Percentiles rank a stretch among this genome's conserved stretches.
These are phyloP conservation scores for Melanotaenia parkinsoni DNA, from an alignment of 2,797 vertebrate species.

Conservation along the genomic window DNA sequence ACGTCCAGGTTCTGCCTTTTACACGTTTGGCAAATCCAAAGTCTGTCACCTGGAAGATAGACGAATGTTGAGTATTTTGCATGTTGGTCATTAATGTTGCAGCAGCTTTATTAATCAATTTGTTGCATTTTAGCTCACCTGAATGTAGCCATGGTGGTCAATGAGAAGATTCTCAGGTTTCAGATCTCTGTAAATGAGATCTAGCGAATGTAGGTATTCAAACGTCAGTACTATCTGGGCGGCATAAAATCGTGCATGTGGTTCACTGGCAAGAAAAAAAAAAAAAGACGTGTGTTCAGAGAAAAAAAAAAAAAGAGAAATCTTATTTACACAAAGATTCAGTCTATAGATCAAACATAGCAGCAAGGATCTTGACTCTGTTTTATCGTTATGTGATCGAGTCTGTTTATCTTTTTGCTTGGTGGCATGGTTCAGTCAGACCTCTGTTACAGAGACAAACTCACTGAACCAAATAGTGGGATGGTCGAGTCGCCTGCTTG, in stretches of 20 bases:
- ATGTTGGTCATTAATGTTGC: neutral
- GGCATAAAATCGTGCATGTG: slow-evolving; percentile 97
- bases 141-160: slow-evolving; percentile 99
- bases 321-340: neutral
- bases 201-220: slow-evolving; percentile 99
- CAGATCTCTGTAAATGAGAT: slow-evolving; percentile 99
- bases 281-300: neutral
- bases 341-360: neutral
- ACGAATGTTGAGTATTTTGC: neutral
- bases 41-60: slow-evolving; percentile 80
- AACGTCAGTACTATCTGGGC: slow-evolving; percentile 99
- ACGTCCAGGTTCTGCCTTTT: slow-evolving; percentile 99
- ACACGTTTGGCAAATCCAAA: slow-evolving; percentile 98
- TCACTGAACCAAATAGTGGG: too few species aligned
- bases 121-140: slow-evolving; percentile 80
- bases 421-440: too few species aligned
- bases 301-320: neutral
- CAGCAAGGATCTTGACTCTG: too few species aligned
- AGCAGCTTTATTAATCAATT: neutral
- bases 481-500: too few species aligned
- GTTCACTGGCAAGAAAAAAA: slow-evolving; percentile 86
- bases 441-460: too few species aligned
- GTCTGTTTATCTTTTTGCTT: too few species aligned
- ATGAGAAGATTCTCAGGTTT: slow-evolving; percentile 99
- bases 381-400: too few species aligned